phyloP scores from a whole-genome alignment of 92 coral and sea anemone species.

The Epizoanthus scotinus region DNA sequence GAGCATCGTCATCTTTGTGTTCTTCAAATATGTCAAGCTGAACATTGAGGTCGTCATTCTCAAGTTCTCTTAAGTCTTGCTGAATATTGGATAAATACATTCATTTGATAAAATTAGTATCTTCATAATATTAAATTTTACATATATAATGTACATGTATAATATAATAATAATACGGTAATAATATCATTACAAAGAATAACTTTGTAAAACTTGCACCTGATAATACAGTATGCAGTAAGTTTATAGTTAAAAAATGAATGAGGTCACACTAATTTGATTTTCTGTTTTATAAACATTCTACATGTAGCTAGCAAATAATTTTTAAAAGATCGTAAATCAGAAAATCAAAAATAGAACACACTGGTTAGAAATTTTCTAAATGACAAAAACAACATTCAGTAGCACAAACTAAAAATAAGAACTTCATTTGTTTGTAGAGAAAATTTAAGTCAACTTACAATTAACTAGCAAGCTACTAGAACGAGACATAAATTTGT shows the following conservation, averaged over 20 bases:
- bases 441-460: too few species aligned
- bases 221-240: too few species aligned
- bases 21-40: constrained; percentile 99
- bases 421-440: too few species aligned
- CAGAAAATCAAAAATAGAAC: not conserved
- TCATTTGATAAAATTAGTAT: not conserved
- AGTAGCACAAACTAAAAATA: too few species aligned
- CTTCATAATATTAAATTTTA: not conserved
- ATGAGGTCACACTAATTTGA: too few species aligned
- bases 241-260: too few species aligned
- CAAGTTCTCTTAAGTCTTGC: constrained; percentile 89
- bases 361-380: not conserved
- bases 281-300: too few species aligned
- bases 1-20: constrained; percentile 89
- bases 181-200: not conserved
- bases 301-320: not conserved
- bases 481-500: not conserved
- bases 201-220: not conserved
- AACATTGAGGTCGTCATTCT: constrained; percentile 96
- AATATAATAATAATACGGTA: not conserved
- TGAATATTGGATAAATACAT: not conserved
- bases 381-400: not conserved
- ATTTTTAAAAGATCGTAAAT: not conserved
- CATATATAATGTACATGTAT: not conserved
- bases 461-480: not conserved